Evolutionary conservation across 2,113 vertebrate species (phyloP), one percentile per base, ranked within the genome.

Genomic region (Serinus canaria): DNA sequence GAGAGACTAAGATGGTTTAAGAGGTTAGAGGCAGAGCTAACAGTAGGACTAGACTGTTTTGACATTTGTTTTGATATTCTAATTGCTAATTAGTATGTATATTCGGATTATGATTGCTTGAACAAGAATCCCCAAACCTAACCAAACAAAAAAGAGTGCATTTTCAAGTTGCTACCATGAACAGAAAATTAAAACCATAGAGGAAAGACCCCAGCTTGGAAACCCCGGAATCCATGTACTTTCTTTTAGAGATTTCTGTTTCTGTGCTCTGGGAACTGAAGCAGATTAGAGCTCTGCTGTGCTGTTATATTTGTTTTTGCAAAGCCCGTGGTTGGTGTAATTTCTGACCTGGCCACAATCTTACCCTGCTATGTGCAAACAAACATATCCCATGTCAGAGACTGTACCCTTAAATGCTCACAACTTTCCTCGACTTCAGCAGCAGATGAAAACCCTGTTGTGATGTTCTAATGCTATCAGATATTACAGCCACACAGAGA

Each of bases 241-340:
- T 64, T 73, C 60, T 55, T 82, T 46, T 17, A 62, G 44, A 67
- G 47, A 72, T 56, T 23, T 69, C 21, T 63, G 15, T 25, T 39
- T 70, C 27, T 37, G 22, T 52, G 28, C 47, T 83, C 64, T 49
- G n/a, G 59, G 33, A 84, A 62, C 28, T 22, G 30, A 75, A 56
- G 1, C 6, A 77, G 44, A 80, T 28, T 67, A 22, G 23, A 67
- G 24, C 21, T 83, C 18, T 68, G 31, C n/a, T 77, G 44, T 23
- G 49, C 23, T 80, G 35, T 41, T 20, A 10, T 28, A 79, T 69
- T 44, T 58, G 49, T 24, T 21, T 46, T 46, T 53, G 14, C 62
- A 73, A 80, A 77, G 70, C 30, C 60, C 0, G 0, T 8, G 16
- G 47, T 8, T 82, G 1, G 0, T 56, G 49, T 30, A 35, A 56